Base-by-base conservation (phyloP, 2,797 vertebrate species). In the Cyclura pinguis region DNA sequence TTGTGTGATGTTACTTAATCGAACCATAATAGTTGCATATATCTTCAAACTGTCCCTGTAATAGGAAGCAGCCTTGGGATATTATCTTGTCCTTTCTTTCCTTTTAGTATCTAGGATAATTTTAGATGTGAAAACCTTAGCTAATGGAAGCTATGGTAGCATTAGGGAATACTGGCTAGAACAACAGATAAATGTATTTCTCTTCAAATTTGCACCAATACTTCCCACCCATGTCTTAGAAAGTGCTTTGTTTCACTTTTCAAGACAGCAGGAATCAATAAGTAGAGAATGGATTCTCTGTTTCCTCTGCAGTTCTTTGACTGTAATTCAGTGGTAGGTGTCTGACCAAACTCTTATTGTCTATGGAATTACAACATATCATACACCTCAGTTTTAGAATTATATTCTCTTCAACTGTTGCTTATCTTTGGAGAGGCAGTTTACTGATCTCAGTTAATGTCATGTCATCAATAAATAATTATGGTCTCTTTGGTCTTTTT, bases 101-200 rank as follows among this genome's bases (percentile, higher is more conserved):
- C 81, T 89, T 94, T 96, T 94, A 96, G 91, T 94, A 94, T 93
- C 91, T 95, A 83, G 89, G 94, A 89, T 95, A 91, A 95, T 94
- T 96, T 95, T 89, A 94, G 87, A 77, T 91, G 86, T 85, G 82
- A 86, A 91, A 88, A 59, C 52, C 81, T 84, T 91, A 92, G 92
- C 85, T 88, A 93, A 92, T 94, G 20, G 93, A 76, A 93, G 93
- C 82, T 76, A 88, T 91, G 80, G 88, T 91, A 85, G 92, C 93
- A 92, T 88, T 93, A 92, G 87, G 95, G 90, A 93, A n/a, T n/a
- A 77, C 50, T 57, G 16, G 50, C 10, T 35, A 78, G 18, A 78
- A 47, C 62, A 80, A 67, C 76, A 69, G 24, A 80, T 50, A 55
- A 69, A 80, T 35, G 14, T 81, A n/a, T 22, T 52, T 77, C 18